Evolutionary conservation across 2,113 vertebrate species (phyloP).

Genomic region (Urocitellus parryii): DNA sequence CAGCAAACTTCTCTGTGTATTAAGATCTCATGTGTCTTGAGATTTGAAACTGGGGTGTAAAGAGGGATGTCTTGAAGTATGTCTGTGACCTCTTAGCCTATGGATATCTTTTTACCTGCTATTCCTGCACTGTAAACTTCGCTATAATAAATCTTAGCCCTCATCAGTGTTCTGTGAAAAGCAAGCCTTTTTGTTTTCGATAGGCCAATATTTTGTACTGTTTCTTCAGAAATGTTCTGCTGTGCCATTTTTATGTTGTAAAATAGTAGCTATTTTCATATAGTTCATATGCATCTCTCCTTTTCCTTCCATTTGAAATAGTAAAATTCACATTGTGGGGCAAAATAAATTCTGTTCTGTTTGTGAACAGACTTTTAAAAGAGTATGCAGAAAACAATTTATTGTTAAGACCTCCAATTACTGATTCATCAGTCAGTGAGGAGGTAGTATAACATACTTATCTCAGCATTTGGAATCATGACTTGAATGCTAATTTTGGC

Average conservation of each 20-base stretch:
- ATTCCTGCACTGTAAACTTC: neutral
- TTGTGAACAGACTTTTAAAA: neutral
- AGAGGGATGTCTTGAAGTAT: neutral
- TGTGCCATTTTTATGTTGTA: neutral
- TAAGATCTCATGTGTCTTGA: neutral
- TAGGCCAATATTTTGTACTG: neutral
- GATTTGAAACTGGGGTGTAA: neutral
- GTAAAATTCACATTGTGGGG: neutral
- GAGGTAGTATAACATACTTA: neutral
- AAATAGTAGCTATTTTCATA: neutral
- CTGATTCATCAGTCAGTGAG: neutral
- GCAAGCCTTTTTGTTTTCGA: conserved; percentile 2
- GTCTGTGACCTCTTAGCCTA: neutral
- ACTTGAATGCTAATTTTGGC: neutral
- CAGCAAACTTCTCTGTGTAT: neutral
- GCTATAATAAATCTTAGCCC: neutral
- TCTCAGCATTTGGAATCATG: neutral
- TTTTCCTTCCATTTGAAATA: neutral
- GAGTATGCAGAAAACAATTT: neutral
- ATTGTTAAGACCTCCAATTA: neutral
- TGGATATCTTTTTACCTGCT: neutral
- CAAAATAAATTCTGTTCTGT: conserved; percentile 1
- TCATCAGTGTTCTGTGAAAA: neutral
- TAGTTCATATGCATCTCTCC: neutral
- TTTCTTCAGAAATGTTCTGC: conserved; percentile 27